A percentile compares a stretch with the other conserved stretches of the same genome.
These are phyloP conservation scores for Plebejus anna DNA, from an alignment of 2,888 invertebrate species.

Conservation along the genomic window DNA sequence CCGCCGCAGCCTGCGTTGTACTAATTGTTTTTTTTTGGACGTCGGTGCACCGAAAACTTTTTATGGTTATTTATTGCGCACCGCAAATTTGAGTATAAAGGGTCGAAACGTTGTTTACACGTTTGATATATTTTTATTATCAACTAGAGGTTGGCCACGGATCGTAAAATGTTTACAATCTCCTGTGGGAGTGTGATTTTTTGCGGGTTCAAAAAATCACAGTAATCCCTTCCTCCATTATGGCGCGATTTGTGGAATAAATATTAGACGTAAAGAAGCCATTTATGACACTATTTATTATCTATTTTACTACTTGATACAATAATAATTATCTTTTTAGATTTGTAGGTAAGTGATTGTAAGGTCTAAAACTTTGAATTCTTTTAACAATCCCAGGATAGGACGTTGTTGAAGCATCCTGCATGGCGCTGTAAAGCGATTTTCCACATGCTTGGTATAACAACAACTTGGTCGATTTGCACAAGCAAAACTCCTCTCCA, in stretches of 20 bases:
- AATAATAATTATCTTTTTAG: too few species aligned
- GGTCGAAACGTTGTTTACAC: conserved; percentile 39
- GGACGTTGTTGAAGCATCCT: too few species aligned
- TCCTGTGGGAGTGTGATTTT: not conserved
- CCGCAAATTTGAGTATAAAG: conserved; percentile 42
- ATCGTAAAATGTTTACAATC: conserved; percentile 12
- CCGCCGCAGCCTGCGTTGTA: conserved; percentile 44
- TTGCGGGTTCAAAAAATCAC: conserved; percentile 7
- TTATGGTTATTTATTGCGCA: conserved; percentile 49
- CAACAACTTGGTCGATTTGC: not conserved
- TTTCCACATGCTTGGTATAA: too few species aligned
- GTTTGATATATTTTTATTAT: conserved; percentile 29
- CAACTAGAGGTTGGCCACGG: not conserved
- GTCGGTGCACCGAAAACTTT: conserved; percentile 47
- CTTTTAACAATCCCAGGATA: too few species aligned
- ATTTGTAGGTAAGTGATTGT: too few species aligned
- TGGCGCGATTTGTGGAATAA: not conserved
- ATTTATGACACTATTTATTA: too few species aligned
- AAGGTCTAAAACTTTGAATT: too few species aligned
- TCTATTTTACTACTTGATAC: too few species aligned
- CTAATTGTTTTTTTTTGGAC: conserved; percentile 62
- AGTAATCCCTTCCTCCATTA: not conserved
- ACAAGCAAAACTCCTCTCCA: not conserved
- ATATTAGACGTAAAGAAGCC: not conserved
- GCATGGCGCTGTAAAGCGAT: too few species aligned